phyloP scores from a whole-genome alignment of 2,797 vertebrate genomes.

The Anisognathus igniventris region DNA sequence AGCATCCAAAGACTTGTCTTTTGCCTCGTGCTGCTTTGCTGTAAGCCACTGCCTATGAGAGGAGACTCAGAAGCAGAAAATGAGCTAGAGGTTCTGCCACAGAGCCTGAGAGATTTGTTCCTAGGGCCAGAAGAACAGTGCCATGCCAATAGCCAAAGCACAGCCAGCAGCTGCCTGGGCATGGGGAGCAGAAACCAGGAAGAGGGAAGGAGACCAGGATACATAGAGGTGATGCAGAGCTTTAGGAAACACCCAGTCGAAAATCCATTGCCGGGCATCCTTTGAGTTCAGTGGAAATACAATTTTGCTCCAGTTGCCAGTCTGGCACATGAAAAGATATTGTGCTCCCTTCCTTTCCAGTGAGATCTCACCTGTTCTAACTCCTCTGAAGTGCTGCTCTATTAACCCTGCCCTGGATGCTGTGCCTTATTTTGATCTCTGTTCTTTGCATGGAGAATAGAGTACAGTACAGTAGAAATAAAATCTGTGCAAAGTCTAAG shows the following conservation, averaged over 20 bases:
- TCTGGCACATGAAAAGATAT: neutral
- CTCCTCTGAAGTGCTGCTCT: neutral
- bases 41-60: neutral
- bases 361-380: neutral
- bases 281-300: neutral
- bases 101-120: neutral
- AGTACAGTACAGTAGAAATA: neutral
- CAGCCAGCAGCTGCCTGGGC: neutral
- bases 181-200: neutral
- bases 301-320: neutral
- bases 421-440: neutral
- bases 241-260: neutral
- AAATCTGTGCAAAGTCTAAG: neutral
- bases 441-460: neutral
- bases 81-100: accelerated
- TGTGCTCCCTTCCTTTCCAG: neutral
- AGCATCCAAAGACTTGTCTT: neutral
- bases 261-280: neutral
- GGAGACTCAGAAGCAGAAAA: neutral
- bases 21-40: neutral
- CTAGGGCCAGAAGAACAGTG: accelerated
- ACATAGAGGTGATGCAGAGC: neutral
- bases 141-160: neutral
- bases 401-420: neutral
- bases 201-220: neutral